Percentiles rank a stretch among this genome's conserved stretches.
Conservation (phyloP, 2,888 invertebrate genomes). For the Erebia palarica region DNA sequence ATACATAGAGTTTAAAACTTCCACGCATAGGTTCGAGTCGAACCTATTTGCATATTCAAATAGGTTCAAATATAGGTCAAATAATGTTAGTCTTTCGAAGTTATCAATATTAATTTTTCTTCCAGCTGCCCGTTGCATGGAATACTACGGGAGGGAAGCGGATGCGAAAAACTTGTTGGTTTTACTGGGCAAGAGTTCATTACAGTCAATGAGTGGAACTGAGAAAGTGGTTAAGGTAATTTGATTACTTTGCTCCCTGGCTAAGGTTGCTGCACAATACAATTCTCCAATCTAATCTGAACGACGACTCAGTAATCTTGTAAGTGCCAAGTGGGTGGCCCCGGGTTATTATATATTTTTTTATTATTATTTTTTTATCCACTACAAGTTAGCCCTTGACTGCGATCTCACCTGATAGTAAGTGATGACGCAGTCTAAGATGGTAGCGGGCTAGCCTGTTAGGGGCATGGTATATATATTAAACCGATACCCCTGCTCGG, state of each 20-base stretch:
- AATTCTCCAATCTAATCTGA: no score
- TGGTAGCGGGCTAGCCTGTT: no score
- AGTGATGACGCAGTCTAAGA: no score
- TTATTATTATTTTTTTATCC: no score
- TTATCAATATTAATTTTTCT: slow-evolving; percentile 15
- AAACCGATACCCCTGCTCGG: no score
- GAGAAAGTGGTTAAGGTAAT: slow-evolving; percentile 60
- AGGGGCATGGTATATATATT: no score
- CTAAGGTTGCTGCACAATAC: not conserved
- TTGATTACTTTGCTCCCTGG: slow-evolving; percentile 6
- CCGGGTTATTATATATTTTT: no score
- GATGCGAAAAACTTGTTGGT: slow-evolving; percentile 54
- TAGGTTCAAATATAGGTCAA: not conserved
- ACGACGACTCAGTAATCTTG: no score
- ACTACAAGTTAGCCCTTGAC: no score
- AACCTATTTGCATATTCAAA: slow-evolving; percentile 1
- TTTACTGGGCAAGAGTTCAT: slow-evolving; percentile 64
- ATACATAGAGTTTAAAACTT: not conserved
- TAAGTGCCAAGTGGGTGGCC: no score
- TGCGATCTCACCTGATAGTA: no score
- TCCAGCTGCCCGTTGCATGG: slow-evolving; percentile 65
- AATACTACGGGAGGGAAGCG: slow-evolving; percentile 37
- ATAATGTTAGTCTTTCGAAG: not conserved
- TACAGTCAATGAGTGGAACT: slow-evolving; percentile 50
- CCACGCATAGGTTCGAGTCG: not conserved